These are phyloP conservation scores for Glossosoma conforme DNA, from an alignment of 1,140 invertebrate genomes.

Conservation along the genomic window DNA sequence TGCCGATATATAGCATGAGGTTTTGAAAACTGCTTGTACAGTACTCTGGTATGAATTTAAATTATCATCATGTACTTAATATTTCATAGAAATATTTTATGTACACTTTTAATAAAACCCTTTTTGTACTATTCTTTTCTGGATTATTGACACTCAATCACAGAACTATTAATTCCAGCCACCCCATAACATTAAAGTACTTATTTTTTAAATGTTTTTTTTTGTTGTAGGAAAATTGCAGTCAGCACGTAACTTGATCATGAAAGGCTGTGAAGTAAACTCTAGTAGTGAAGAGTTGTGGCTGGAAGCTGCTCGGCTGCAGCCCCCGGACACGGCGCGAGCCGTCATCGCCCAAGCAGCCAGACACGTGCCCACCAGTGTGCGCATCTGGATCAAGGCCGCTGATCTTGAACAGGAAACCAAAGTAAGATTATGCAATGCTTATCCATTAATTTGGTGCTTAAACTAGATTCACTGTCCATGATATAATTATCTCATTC, in stretches of 20 bases:
- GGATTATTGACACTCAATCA: no score
- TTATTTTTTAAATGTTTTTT: background rate
- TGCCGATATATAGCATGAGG: no score
- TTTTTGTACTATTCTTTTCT: no score
- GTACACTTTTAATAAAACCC: no score
- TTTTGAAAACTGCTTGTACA: no score
- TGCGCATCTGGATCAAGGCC: slow-evolving; percentile 97
- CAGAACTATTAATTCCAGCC: no score
- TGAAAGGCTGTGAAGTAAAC: slow-evolving; percentile 95
- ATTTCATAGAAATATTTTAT: no score
- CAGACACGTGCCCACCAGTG: slow-evolving; percentile 81
- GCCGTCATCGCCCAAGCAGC: slow-evolving; percentile 88
- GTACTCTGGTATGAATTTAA: no score
- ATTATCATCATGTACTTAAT: no score
- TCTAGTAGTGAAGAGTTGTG: slow-evolving; percentile 96
- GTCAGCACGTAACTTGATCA: slow-evolving; percentile 93
- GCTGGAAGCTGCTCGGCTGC: slow-evolving; percentile 93
- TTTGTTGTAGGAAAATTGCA: slow-evolving; percentile 86
- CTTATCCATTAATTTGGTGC: background rate
- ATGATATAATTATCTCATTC: no score
- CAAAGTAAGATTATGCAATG: no score
- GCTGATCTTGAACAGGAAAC: slow-evolving; percentile 93
- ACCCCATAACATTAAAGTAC: no score
- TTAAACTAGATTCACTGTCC: background rate
- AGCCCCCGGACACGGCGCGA: slow-evolving; percentile 91